A percentile compares a stretch with the other conserved stretches of the same genome.
phyloP scores from a whole-genome alignment of 2,113 vertebrate genomes.

The Mastomys natalensis region DNA sequence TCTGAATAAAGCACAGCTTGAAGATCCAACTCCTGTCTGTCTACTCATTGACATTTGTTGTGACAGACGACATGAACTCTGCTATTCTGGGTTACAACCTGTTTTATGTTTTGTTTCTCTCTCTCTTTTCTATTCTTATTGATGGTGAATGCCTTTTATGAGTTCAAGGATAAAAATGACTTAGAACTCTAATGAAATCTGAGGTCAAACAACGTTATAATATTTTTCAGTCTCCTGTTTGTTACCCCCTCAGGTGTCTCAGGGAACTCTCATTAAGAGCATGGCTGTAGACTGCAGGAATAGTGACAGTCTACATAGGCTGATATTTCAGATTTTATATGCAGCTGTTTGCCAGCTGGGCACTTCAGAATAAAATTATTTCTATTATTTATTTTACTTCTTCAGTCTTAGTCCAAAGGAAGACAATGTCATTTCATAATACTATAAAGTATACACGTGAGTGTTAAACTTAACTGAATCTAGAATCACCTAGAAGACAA shows the following conservation, averaged over 20 bases:
- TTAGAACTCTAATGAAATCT: slow-evolving; percentile 26
- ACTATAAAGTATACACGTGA: not conserved
- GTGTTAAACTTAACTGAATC: not conserved
- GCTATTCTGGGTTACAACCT: not conserved
- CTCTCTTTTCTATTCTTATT: not conserved
- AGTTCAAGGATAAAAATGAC: not conserved
- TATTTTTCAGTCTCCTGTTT: slow-evolving; percentile 44
- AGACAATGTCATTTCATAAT: not conserved
- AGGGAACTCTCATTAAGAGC: not conserved
- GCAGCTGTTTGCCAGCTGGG: not conserved
- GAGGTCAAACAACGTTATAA: not conserved
- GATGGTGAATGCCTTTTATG: not conserved
- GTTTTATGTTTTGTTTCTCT: not conserved
- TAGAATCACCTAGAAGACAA: not conserved
- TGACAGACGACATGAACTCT: not conserved
- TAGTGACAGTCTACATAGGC: not conserved
- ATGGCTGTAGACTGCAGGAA: not conserved
- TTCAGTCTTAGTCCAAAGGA: not conserved
- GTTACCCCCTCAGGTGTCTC: not conserved
- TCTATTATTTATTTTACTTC: not conserved
- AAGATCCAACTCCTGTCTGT: not conserved
- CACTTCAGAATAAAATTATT: not conserved
- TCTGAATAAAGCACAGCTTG: not conserved
- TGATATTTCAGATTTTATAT: slow-evolving; percentile 4
- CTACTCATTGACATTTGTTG: not conserved